A percentile compares a stretch with the other conserved stretches of the same genome.
phyloP scores from a whole-genome alignment of 2,797 vertebrate species.

The Xiphophorus birchmanni region DNA sequence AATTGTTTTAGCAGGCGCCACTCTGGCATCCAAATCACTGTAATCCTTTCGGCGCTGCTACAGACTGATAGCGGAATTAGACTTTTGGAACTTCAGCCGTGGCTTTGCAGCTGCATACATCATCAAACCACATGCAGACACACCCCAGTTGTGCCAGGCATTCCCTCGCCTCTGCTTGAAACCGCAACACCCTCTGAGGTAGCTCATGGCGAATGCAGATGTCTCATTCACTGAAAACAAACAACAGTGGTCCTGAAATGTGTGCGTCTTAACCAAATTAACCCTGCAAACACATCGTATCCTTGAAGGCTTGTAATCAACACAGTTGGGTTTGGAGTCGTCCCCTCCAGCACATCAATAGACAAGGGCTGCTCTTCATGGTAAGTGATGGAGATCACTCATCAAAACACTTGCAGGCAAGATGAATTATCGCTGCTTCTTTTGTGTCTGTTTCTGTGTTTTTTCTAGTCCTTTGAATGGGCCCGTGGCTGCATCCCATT shows the following conservation, averaged over 20 bases:
- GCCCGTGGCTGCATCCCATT: constrained; percentile 58
- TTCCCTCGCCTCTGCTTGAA: constrained; percentile 48
- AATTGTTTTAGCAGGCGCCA: constrained; percentile 45
- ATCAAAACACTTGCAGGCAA: constrained; percentile 50
- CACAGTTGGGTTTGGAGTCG: constrained; percentile 15
- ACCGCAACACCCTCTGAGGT: constrained; percentile 65
- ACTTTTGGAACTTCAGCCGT: constrained; percentile 24
- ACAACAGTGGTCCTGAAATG: constrained; percentile 59
- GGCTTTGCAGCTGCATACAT: constrained; percentile 41
- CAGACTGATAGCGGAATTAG: constrained; percentile 29
- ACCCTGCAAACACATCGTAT: constrained; percentile 26
- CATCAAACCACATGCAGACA: constrained; percentile 60
- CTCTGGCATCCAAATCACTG: constrained; percentile 36
- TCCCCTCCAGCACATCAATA: constrained; percentile 10
- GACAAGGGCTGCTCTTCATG: constrained; percentile 16
- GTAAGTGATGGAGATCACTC: constrained; percentile 37
- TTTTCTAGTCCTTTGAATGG: constrained; percentile 60
- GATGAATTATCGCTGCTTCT: constrained; percentile 23
- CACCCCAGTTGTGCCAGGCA: constrained; percentile 58
- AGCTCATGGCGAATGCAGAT: constrained; percentile 69
- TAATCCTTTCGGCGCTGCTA: constrained; percentile 13
- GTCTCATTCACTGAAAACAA: constrained; percentile 66
- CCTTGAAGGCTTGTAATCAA: constrained; percentile 42
- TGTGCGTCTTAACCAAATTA: constrained; percentile 52
- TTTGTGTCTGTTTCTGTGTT: constrained; percentile 43